A percentile compares a stretch with the other conserved stretches of the same genome.
Evolutionary conservation across 1,140 invertebrate species (phyloP).

Genomic region (Heliconius nattereri): DNA sequence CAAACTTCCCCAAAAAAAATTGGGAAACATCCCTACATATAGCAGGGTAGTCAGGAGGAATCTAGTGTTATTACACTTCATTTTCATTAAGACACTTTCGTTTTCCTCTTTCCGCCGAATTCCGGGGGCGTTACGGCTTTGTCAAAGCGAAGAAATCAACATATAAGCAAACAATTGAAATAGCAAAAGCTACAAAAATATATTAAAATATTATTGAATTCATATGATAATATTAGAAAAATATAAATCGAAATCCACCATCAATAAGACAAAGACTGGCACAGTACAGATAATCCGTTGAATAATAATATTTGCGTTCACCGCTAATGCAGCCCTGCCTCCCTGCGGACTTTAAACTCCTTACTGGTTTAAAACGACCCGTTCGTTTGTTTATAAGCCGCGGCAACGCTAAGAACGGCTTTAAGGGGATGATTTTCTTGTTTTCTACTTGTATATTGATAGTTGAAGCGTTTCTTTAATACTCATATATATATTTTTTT

Average conservation of each 20-base stretch:
- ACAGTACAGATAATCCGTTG: conserved; percentile 56
- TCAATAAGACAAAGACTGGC: conserved; percentile 33
- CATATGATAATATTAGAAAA: neutral
- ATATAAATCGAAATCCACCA: conserved; percentile 12
- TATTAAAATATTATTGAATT: neutral
- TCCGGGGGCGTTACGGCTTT: too few relatives aligned
- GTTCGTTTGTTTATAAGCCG: conserved; percentile 54
- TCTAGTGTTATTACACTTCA: too few relatives aligned
- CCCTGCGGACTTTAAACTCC: conserved; percentile 76
- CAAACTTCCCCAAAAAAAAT: too few relatives aligned
- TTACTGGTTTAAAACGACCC: conserved; percentile 68
- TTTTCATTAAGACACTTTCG: too few relatives aligned
- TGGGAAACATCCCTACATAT: too few relatives aligned
- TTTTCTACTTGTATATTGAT: conserved; percentile 2
- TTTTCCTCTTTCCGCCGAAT: too few relatives aligned
- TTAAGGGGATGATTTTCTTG: conserved; percentile 17
- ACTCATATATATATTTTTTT: too few relatives aligned
- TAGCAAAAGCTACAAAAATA: neutral
- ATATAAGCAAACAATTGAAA: too few relatives aligned
- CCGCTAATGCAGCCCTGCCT: conserved; percentile 67
- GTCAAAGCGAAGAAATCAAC: neutral
- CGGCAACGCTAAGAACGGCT: conserved; percentile 32
- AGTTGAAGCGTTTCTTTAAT: neutral
- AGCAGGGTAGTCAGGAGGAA: too few relatives aligned
- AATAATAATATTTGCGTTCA: conserved; percentile 73